Evolutionary conservation across 2,797 vertebrate genomes (phyloP), one percentile per base, ranked within the genome.

Genomic region (Chelonia mydas): DNA sequence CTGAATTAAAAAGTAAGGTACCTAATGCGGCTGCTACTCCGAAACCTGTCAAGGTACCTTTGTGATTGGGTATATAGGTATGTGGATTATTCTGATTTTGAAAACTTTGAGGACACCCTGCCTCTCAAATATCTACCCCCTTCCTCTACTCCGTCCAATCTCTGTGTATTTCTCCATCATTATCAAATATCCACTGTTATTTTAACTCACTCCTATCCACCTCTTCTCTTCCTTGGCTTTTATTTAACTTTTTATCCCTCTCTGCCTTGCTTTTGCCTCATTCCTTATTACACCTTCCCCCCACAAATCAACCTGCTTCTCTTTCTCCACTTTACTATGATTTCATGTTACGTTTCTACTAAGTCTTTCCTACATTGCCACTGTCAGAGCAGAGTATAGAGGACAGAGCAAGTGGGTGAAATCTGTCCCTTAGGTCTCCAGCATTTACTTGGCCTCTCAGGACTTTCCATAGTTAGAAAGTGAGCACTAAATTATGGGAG

Each of bases 401-500:
- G 37, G 19, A 72, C 65, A 41, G n/a, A 72, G 19, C 17, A 68
- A 68, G 9, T 33, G 17, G n/a, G 61, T n/a, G 17, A 37, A 37
- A 68, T 68, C n/a, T 68, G 59, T 68, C 17, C 17, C 61, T 37
- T 19, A 68, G 61, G 61, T n/a, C 61, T 68, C 61, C 61, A 37
- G 17, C 8, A 68, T 37, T 68, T 61, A 68, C 61, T 68, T 68
- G 33, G n/a, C 17, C 33, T 68, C 33, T 68, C n/a, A 7, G n/a
- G 17, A 68, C 16, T 68, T 68, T 0, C 88, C 77, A 9, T 47
- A 90, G 82, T 12, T 86, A 86, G 86, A 92, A 72, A 87, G 57
- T 82, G 91, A 90, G 41, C 61, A 15, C 49, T 88, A 5, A 90
- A 87, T 90, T 88, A 83, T 92, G 80, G 86, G 86, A 93, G 55